Base-by-base conservation (phyloP, 2,888 invertebrate species). In the Drosophila hawaiiensis region DNA sequence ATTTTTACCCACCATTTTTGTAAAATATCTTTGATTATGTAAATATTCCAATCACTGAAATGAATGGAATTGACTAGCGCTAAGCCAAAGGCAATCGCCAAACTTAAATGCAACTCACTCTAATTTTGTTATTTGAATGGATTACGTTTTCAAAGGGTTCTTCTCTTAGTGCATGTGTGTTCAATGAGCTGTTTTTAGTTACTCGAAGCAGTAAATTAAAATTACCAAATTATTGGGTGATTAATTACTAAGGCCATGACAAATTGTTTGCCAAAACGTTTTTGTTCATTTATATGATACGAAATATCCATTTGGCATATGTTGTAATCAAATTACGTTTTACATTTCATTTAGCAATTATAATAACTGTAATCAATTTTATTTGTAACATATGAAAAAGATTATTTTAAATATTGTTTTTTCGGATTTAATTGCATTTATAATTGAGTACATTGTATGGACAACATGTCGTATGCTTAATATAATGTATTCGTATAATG, bases 201-300 rank as follows among this genome's bases (percentile, higher is more conserved):
- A 67, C 54, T 67, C 55, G 47, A 56, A 65, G 66, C 78, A 87
- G 84, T 84, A 81, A 80, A 88, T 84, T 89, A 89, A 88, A 91
- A 91, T 90, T 82, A 82, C 78, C 83, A 88, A 90, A 84, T 90
- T 86, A 90, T 88, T 82, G 71, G 77, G 77, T 90, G 88, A 91
- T 90, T 86, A 90, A 91, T 90, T 83, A 78, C 79, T 61, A 67
- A 64, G 60, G 60, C 67, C 70, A 39, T 61, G 61, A 31, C 61
- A 52, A 33, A 64, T 37, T 64, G 77, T 83, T 86, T 80, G 78
- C 60, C 78, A 47, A 71, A 69, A 52, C 35, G 52, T 55, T 66
- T 68, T 72, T 71, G 47, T 58, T 12, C 10, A 56, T 50, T 52
- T 53, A 16, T 41, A 39, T 31, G 39, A 52, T 41, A 39, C 54